These are phyloP conservation scores for Brachyalestes nurse DNA, from an alignment of 2,797 vertebrate species.

Conservation along the genomic window DNA sequence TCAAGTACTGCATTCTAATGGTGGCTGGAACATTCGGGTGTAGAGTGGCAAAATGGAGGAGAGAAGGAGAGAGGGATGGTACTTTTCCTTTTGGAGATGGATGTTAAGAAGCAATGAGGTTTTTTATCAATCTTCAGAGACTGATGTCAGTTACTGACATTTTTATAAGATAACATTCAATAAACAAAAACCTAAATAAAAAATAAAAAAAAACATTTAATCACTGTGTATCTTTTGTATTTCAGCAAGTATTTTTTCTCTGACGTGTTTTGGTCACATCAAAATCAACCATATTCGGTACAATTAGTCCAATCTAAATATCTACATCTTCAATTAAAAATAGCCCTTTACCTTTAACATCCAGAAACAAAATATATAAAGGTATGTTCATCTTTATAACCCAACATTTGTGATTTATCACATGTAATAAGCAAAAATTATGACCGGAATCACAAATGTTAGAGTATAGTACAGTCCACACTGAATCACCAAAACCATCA, in stretches of 20 bases:
- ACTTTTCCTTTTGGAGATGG: conserved; percentile 73
- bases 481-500: conserved; percentile 1
- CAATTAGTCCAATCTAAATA: background rate
- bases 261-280: background rate
- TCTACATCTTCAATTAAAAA: background rate
- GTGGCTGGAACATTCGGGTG: conserved; percentile 68
- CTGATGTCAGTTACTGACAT: conserved; percentile 83
- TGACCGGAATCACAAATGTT: background rate
- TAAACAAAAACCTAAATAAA: conserved; percentile 61
- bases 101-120: conserved; percentile 70
- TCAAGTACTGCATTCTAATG: conserved; percentile 78
- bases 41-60: conserved; percentile 54
- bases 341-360: background rate
- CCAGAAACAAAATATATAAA: background rate
- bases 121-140: conserved; percentile 70
- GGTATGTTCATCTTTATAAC: background rate
- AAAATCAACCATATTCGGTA: conserved; percentile 9
- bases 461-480: background rate
- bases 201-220: conserved; percentile 68
- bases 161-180: conserved; percentile 65
- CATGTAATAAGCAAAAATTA: background rate
- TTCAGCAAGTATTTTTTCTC: conserved; percentile 43
- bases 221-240: conserved; percentile 74
- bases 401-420: background rate
- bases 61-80: conserved; percentile 72